Base-by-base conservation (phyloP, 1,140 invertebrate genomes). In the Brachionus rotundiformis region DNA sequence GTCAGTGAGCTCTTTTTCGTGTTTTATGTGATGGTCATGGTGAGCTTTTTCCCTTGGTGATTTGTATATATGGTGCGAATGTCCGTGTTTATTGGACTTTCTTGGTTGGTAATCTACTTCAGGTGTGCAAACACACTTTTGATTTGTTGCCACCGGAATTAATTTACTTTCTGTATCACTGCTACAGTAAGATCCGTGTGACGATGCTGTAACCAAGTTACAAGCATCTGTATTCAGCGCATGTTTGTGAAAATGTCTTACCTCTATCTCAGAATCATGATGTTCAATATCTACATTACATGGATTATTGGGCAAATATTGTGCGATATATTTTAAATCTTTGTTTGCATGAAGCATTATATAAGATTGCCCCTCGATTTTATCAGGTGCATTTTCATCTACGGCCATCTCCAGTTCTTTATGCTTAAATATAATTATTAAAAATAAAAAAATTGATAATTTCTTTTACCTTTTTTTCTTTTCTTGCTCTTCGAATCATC, bases 221-320 rank as follows among this genome's bases (percentile, higher is more conserved):
- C 16, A 8, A 16, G 16, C 16, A 71, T 71, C 65, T 31, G 13
- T 27, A 11, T 33, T 77, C 19, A 19, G 19, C 7, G n/a, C 47
- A 25, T 77, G 75, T 23, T 47, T 49, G 11, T 77, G 75, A 41
- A 77, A 36, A 16, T 77, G 75, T 27, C 31, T 33, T 25, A 29
- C 44, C 49, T 77, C 75, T 7, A 2, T 23, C 2, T 77, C 75
- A 33, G 19, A 36, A 77, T 77, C 75, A 33, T 77, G 75, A 10
- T 77, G 75, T 13, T 77, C 39, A 29, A 77, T 33, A 19, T 77
- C 44, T n/a, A 29, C 31, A 29, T 27, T 19, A 77, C 75, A 77
- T 27, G 25, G 25, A 36, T 77, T 47, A 23, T 77, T 77, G n/a
- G 75, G 75, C n/a, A 77, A 77, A 59, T 77, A 77, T 27, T 77